Evolutionary conservation across 2,888 invertebrate species (phyloP).

Genomic region (Cetonia aurata): DNA sequence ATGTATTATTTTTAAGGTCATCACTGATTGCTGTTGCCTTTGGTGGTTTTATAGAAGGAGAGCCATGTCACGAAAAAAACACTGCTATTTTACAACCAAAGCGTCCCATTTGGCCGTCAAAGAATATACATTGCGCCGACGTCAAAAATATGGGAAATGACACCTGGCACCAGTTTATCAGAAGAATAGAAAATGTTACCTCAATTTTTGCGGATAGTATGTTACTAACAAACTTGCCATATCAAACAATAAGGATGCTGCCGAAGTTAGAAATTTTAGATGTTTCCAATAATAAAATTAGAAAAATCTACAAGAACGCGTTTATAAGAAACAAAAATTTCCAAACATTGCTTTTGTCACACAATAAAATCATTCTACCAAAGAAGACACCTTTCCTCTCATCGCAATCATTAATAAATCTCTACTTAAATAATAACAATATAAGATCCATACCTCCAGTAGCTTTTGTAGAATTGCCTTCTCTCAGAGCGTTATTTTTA

Average conservation of each 20-base stretch:
- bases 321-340: conserved; percentile 54
- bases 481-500: conserved; percentile 59
- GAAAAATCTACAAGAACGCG: conserved; percentile 50
- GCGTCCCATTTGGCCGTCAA: conserved; percentile 47
- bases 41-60: conserved; percentile 55
- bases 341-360: conserved; percentile 56
- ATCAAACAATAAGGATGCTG: conserved; percentile 49
- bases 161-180: conserved; percentile 35
- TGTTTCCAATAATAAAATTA: conserved; percentile 59
- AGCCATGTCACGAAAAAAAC: conserved; percentile 60
- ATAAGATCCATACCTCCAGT: conserved; percentile 54
- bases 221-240: conserved; percentile 53
- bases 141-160: conserved; percentile 56
- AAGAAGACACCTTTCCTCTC: conserved; percentile 55
- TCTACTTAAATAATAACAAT: conserved; percentile 60
- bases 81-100: conserved; percentile 57
- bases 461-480: conserved; percentile 55
- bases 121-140: conserved; percentile 58
- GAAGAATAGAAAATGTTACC: conserved; percentile 47
- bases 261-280: conserved; percentile 60
- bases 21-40: conserved; percentile 15
- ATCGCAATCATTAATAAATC: conserved; percentile 56
- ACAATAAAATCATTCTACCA: conserved; percentile 55
- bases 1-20: conserved; percentile 20
- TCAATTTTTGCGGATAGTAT: conserved; percentile 60